Conservation (phyloP, 2,888 invertebrate genomes). For the Ectemnius cavifrons region DNA sequence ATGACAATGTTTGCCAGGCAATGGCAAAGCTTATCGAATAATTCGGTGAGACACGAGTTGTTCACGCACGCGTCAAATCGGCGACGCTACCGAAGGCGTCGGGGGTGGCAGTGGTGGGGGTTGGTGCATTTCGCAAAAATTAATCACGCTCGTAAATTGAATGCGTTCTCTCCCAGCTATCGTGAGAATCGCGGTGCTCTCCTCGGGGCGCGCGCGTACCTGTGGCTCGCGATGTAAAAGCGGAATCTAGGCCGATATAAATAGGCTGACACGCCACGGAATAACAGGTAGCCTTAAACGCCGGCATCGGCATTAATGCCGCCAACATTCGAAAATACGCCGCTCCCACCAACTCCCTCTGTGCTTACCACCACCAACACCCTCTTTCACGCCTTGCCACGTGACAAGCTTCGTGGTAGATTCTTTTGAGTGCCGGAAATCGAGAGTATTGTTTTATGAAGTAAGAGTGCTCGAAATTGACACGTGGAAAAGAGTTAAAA, state of each 20-base stretch:
- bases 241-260: conserved; percentile 78
- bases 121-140: conserved; percentile 67
- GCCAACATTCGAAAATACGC: conserved; percentile 41
- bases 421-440: not conserved
- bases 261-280: conserved; percentile 75
- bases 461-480: no score
- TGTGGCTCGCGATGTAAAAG: conserved; percentile 72
- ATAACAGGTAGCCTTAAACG: conserved; percentile 77
- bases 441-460: not conserved
- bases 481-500: no score
- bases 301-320: conserved; percentile 44
- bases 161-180: conserved; percentile 56
- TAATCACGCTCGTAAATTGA: conserved; percentile 65
- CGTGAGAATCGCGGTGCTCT: conserved; percentile 72
- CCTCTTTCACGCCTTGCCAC: no score
- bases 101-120: conserved; percentile 16
- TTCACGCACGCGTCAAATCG: conserved; percentile 27
- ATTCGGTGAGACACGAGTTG: conserved; percentile 27
- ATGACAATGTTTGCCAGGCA: conserved; percentile 30
- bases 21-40: conserved; percentile 24
- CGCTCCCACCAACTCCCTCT: not conserved
- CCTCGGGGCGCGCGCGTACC: conserved; percentile 64
- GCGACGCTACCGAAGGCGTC: conserved; percentile 21
- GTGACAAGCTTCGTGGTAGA: no score
- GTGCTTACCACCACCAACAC: no score